Evolutionary conservation across 2,797 vertebrate species (phyloP).

Genomic region (Pangasius mekongensis): DNA sequence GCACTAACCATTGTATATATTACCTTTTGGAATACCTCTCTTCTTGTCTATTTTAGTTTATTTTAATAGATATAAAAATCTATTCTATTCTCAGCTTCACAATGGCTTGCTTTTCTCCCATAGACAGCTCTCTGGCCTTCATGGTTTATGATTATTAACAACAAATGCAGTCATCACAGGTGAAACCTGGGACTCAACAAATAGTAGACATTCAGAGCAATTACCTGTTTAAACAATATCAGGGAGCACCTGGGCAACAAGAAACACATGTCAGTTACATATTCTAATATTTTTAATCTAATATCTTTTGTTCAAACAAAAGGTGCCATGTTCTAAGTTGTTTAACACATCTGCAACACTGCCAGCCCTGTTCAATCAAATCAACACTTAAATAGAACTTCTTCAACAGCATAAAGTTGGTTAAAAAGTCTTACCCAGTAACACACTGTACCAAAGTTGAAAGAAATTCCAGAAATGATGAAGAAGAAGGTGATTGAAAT

Average conservation of each 20-base stretch:
- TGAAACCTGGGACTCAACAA: not conserved
- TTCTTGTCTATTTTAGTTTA: too few relatives aligned
- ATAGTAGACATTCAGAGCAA: not conserved
- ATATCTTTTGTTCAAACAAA: not conserved
- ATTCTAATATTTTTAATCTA: not conserved
- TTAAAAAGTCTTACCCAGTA: too few relatives aligned
- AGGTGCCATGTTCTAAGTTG: not conserved
- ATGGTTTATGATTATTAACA: not conserved
- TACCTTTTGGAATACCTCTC: too few relatives aligned
- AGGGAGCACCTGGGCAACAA: not conserved
- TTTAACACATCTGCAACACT: not conserved
- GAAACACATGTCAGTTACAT: not conserved
- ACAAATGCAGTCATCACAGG: not conserved
- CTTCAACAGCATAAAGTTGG: too few relatives aligned
- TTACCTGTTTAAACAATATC: not conserved
- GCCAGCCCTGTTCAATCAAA: too few relatives aligned
- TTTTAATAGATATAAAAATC: too few relatives aligned
- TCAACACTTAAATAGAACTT: too few relatives aligned
- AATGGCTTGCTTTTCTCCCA: not conserved
- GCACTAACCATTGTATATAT: too few relatives aligned
- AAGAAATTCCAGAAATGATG: too few relatives aligned
- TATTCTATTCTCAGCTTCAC: not conserved
- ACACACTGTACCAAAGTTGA: too few relatives aligned
- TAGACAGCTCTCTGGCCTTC: not conserved
- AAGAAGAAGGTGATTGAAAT: too few relatives aligned